Evolutionary conservation across 2,113 vertebrate genomes (phyloP).

Genomic region (human): DNA sequence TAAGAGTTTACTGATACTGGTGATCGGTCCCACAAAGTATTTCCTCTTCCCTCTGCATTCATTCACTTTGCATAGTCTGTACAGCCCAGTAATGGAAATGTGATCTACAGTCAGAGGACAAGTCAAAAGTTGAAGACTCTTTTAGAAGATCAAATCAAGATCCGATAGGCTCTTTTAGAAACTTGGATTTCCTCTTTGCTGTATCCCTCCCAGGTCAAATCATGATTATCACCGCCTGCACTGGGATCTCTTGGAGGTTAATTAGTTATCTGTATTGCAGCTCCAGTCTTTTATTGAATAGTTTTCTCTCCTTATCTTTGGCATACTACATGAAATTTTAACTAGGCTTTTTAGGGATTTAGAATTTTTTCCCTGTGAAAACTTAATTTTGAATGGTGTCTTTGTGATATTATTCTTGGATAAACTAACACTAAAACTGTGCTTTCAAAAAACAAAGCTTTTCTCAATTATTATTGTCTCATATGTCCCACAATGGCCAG

Average conservation of each 20-base stretch:
- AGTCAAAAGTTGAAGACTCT: not conserved
- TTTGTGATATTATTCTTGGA: not conserved
- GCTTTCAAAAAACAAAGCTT: not conserved
- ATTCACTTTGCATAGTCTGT: accelerated
- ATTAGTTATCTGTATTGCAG: constrained; percentile 4
- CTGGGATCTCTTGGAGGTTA: not conserved
- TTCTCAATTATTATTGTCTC: not conserved
- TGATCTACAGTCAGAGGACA: not conserved
- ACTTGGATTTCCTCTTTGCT: not conserved
- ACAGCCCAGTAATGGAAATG: not conserved
- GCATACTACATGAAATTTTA: constrained; percentile 52
- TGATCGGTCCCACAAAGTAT: not conserved
- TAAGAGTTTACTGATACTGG: not conserved
- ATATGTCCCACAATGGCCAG: not conserved
- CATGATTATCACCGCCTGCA: not conserved
- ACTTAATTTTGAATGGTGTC: not conserved
- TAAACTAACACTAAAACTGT: not conserved
- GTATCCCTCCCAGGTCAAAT: not conserved
- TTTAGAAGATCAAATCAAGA: not conserved
- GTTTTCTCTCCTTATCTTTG: constrained; percentile 18
- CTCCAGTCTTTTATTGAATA: constrained; percentile 18
- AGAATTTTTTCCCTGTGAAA: not conserved
- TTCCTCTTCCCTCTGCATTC: not conserved
- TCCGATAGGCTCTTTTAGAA: not conserved
- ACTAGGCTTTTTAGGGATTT: constrained; percentile 31